Evolutionary conservation across 2,888 invertebrate genomes (phyloP).

Genomic region (Steromphala cineraria): DNA sequence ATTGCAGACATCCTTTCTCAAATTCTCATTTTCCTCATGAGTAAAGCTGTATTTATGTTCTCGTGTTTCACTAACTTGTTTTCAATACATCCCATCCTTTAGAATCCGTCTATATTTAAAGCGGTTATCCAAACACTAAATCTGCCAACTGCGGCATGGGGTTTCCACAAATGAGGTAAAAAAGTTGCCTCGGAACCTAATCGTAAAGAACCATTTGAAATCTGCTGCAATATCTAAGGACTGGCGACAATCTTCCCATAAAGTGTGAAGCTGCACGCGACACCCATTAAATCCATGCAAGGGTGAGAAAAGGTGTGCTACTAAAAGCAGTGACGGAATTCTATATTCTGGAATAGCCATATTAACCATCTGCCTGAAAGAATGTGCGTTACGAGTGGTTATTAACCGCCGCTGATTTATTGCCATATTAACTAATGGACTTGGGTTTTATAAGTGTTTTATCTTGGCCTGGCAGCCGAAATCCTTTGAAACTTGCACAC

Average conservation of each 20-base stretch:
- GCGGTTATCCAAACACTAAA: background rate
- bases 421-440: conserved; percentile 1
- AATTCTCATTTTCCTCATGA: no score
- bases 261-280: conserved; percentile 15
- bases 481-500: background rate
- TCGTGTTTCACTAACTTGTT: no score
- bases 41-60: no score
- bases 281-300: conserved; percentile 6
- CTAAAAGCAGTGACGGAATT: conserved; percentile 3
- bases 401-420: conserved; percentile 4
- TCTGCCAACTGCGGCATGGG: background rate
- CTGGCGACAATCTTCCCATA: conserved; percentile 5
- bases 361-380: background rate
- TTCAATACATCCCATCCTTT: no score
- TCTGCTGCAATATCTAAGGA: conserved; percentile 8
- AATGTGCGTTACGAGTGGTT: background rate
- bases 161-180: conserved; percentile 5
- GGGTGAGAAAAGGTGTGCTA: background rate
- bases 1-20: no score
- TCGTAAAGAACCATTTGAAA: background rate
- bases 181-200: background rate
- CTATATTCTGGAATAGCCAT: background rate
- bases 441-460: conserved; percentile 5
- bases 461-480: background rate
- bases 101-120: no score